phyloP scores from a whole-genome alignment of 2,888 invertebrate species.

The Dasysyrphus tricinctus region DNA sequence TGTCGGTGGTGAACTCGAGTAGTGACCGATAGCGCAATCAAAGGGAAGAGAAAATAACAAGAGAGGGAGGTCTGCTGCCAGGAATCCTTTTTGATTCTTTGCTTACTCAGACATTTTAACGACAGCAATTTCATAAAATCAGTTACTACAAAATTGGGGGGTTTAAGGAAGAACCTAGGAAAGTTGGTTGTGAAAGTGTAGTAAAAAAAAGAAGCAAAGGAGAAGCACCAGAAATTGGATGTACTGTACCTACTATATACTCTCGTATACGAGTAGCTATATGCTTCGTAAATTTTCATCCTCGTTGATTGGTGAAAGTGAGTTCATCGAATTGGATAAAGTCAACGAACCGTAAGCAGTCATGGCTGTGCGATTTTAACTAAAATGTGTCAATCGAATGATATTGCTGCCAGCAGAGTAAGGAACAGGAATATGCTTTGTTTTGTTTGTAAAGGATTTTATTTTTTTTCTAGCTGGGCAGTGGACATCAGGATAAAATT shows the following conservation, averaged over 20 bases:
- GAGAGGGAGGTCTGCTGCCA: background rate
- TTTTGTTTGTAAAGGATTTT: slow-evolving; percentile 21
- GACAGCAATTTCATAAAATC: slow-evolving; percentile 35
- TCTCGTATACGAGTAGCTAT: too few species aligned
- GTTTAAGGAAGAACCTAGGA: slow-evolving; percentile 5
- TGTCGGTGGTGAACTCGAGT: slow-evolving; percentile 42
- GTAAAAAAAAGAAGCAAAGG: background rate
- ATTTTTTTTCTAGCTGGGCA: background rate
- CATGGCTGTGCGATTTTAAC: slow-evolving; percentile 71
- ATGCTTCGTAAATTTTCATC: slow-evolving; percentile 74
- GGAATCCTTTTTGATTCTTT: slow-evolving; percentile 64
- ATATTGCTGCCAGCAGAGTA: slow-evolving; percentile 6
- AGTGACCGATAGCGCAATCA: slow-evolving; percentile 47
- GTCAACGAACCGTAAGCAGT: slow-evolving; percentile 68
- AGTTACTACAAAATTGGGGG: background rate
- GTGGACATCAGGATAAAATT: background rate
- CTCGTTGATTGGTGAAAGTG: slow-evolving; percentile 73
- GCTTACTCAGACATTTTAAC: slow-evolving; percentile 66
- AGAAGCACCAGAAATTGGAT: slow-evolving; percentile 55
- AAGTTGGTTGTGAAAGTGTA: background rate
- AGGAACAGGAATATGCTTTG: slow-evolving; percentile 7
- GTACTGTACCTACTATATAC: background rate
- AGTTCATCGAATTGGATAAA: slow-evolving; percentile 74
- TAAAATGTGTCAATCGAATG: slow-evolving; percentile 74
- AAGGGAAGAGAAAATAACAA: slow-evolving; percentile 15